These are phyloP conservation scores for Neotoxoptera formosana DNA, from an alignment of 1,140 invertebrate genomes.

Conservation along the genomic window DNA sequence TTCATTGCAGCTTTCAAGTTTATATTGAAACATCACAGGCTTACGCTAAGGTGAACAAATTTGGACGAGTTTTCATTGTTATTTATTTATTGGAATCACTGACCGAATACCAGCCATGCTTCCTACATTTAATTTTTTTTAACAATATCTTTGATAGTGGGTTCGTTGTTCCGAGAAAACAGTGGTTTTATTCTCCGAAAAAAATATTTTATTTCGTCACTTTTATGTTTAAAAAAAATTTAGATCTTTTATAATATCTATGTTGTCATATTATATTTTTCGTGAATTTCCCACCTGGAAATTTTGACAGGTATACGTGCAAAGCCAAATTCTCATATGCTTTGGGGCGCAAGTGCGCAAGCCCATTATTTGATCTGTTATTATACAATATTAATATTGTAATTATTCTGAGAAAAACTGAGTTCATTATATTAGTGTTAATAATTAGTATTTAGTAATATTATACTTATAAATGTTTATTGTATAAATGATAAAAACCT, in stretches of 20 bases:
- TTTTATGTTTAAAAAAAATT: not conserved
- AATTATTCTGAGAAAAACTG: too few species aligned
- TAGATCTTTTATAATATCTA: not conserved
- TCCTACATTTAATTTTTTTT: not conserved
- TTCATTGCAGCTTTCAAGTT: not conserved
- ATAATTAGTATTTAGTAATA: too few species aligned
- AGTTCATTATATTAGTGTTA: too few species aligned
- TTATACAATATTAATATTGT: too few species aligned
- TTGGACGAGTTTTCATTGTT: not conserved
- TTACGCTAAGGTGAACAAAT: not conserved
- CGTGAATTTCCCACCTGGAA: too few species aligned
- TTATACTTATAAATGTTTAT: too few species aligned
- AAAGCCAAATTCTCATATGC: too few species aligned
- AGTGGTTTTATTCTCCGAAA: not conserved
- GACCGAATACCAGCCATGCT: not conserved
- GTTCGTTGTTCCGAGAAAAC: not conserved
- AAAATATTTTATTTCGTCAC: not conserved
- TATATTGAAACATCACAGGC: not conserved
- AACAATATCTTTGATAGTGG: not conserved
- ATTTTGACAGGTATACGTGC: too few species aligned
- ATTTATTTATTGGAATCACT: not conserved
- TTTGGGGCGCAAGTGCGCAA: too few species aligned
- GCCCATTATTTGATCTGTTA: too few species aligned
- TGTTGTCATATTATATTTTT: too few species aligned
- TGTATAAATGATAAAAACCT: too few species aligned